Base-by-base conservation (phyloP, 2,888 invertebrate genomes). In the Amiota communis region DNA sequence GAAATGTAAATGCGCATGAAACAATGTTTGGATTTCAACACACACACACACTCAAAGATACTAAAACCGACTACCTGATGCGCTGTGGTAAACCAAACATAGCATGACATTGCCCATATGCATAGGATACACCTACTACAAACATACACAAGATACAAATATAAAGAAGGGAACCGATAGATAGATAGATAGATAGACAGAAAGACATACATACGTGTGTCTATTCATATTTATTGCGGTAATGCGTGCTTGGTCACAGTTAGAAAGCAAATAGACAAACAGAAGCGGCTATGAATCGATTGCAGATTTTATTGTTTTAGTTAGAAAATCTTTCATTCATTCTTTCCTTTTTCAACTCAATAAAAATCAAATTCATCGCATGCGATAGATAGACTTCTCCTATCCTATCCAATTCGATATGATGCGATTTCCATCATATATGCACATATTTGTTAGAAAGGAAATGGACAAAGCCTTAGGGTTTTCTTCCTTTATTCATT, bases 271-370 rank as follows among this genome's bases (percentile, higher is more conserved):
- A 51, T 11, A 53, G 23, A 68, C 51, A 68, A 68, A 68, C 53
- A 36, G 36, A 36, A 36, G 36, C 36, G 36, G 2, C 36, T 4
- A 36, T 36, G 36, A 68, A 68, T 68, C 67, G 67, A 68, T 68
- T 68, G 67, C 67, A 68, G 67, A 17, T 68, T 68, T 68, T 51
- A 68, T 68, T 68, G 67, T 68, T 68, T 68, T 47, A 20, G 20
- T 53, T 68, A 53, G 23, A 17, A 68, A 68, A 68, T 68, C 53
- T 68, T 36, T 46, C 53, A 6, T 8, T 53, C n/a, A 4, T 53
- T 63, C 36, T 2, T 46, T 63, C 9, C 49, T 67, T 67, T 65
- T 65, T 47, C 48, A 11, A 49, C 49, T 64, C 65, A 48, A 65
- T 65, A 49, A 65, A 65, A 48, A 49, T 48, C n/a, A 65, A 48